Conservation (phyloP, 2,888 invertebrate genomes). For the Cephus nigrinus region DNA sequence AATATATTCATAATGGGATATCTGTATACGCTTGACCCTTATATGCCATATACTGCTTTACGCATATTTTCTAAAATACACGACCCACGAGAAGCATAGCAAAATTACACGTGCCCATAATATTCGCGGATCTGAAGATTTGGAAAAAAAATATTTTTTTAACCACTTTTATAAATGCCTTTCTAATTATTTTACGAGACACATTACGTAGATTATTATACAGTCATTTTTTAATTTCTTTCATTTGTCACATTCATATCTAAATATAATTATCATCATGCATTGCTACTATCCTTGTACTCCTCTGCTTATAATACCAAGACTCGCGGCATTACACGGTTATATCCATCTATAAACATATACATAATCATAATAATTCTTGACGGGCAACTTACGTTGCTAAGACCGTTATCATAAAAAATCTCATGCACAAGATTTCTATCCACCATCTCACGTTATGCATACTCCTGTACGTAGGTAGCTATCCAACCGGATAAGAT, state of each 20-base stretch:
- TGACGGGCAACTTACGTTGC: background rate
- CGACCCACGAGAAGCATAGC: background rate
- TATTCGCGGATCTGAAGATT: too few species aligned
- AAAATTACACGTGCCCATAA: background rate
- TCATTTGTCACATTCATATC: background rate
- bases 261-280: background rate
- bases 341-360: background rate
- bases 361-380: background rate
- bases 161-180: background rate
- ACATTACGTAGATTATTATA: background rate
- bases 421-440: background rate
- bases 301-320: background rate
- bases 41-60: background rate
- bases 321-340: background rate
- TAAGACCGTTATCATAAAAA: background rate
- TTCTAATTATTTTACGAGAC: background rate
- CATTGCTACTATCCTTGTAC: background rate
- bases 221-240: background rate
- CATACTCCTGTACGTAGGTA: background rate
- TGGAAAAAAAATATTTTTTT: too few species aligned
- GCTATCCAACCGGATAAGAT: background rate
- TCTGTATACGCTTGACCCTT: background rate
- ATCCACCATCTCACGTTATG: background rate
- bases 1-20: constrained; percentile 58
- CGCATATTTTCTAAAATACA: background rate